Conservation (phyloP, 2,888 invertebrate species). For the Caenorhabditis sp. region DNA sequence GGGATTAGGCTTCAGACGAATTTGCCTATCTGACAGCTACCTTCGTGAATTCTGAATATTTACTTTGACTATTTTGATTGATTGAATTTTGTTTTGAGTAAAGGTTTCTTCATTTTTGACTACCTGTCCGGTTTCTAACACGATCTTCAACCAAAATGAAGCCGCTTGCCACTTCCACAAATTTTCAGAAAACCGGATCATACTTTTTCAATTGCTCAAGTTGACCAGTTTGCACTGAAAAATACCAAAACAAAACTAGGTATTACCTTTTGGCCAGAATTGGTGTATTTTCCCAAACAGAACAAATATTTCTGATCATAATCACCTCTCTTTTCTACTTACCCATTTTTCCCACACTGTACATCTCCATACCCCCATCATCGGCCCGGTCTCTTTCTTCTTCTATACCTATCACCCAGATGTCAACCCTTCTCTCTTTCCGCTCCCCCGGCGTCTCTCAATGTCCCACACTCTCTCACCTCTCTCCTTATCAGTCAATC, state of each 20-base stretch:
- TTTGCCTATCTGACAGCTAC: slow-evolving; percentile 23
- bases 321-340: slow-evolving; percentile 8
- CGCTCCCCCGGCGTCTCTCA: slow-evolving; percentile 18
- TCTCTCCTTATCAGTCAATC: slow-evolving; percentile 37
- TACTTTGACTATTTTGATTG: slow-evolving; percentile 4
- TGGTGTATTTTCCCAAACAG: too few species aligned
- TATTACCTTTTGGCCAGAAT: too few species aligned
- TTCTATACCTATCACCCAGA: slow-evolving; percentile 19
- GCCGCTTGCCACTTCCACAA: too few species aligned
- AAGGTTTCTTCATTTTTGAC: too few species aligned
- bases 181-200: too few species aligned
- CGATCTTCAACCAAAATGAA: too few species aligned
- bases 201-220: too few species aligned
- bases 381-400: slow-evolving; percentile 10
- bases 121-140: too few species aligned
- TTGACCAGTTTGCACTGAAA: too few species aligned
- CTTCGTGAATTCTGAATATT: not conserved
- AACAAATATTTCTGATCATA: not conserved
- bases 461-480: slow-evolving; percentile 11
- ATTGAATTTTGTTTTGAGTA: too few species aligned
- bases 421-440: slow-evolving; percentile 29
- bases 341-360: slow-evolving; percentile 14
- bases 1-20: slow-evolving; percentile 12
- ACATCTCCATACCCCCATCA: not conserved
- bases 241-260: too few species aligned